Evolutionary conservation across 2,113 vertebrate species (phyloP).

Genomic region (Probosciger aterrimus): DNA sequence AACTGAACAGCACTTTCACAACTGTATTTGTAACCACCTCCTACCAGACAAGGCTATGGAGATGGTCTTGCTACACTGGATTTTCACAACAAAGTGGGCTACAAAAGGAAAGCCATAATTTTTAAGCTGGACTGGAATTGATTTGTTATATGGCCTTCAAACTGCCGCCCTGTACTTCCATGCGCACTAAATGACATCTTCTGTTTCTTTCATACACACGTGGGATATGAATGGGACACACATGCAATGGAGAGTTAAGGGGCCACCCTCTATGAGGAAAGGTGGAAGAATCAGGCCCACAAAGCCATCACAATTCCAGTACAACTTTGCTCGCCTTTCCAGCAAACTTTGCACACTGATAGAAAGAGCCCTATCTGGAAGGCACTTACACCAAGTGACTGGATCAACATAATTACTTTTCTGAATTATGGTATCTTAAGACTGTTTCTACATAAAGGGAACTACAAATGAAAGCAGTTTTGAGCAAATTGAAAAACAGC

Average conservation of each 20-base stretch:
- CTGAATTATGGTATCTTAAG: background rate
- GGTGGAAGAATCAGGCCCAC: background rate
- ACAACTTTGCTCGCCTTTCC: background rate
- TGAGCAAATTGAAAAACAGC: slow-evolving; percentile 52
- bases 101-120: background rate
- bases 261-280: background rate
- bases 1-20: slow-evolving; percentile 4
- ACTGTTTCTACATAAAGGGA: background rate
- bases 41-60: background rate
- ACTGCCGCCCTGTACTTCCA: background rate
- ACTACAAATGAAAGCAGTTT: slow-evolving; percentile 30
- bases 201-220: accelerated
- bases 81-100: slow-evolving; percentile 39
- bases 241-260: background rate
- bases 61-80: background rate
- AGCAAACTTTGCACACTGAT: background rate
- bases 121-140: background rate
- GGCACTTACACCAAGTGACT: background rate
- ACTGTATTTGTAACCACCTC: slow-evolving; percentile 7
- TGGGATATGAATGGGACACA: background rate
- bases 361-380: background rate
- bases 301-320: background rate
- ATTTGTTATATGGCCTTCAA: background rate
- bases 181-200: background rate
- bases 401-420: background rate